Evolutionary conservation across 2,113 vertebrate genomes (phyloP).

Genomic region (Pantherophis guttatus): DNA sequence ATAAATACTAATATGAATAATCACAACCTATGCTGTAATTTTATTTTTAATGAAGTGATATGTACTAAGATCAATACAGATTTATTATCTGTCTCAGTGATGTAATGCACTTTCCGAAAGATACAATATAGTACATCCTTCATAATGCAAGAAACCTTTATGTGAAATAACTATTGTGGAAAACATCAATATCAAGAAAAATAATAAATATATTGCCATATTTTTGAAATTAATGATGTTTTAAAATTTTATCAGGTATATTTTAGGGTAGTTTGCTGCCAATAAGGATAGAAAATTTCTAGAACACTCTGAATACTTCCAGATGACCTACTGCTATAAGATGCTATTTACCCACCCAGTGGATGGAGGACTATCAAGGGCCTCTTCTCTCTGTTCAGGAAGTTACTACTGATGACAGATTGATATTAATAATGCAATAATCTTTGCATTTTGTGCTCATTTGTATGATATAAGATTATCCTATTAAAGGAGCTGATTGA

Average conservation of each 20-base stretch:
- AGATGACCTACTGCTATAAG: background rate
- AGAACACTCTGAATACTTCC: background rate
- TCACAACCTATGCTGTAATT: background rate
- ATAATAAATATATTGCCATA: background rate
- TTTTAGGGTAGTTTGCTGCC: background rate
- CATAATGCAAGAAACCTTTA: background rate
- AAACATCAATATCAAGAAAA: background rate
- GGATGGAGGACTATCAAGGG: background rate
- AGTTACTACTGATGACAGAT: background rate
- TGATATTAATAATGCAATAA: background rate
- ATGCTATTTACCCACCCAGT: background rate
- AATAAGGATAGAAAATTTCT: background rate
- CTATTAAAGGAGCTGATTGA: background rate
- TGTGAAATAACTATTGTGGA: background rate
- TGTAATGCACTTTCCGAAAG: background rate
- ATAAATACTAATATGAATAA: slow-evolving; percentile 10
- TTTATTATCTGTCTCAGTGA: background rate
- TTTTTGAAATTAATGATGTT: background rate
- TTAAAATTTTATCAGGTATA: background rate
- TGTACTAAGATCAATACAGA: background rate
- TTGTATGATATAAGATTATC: background rate
- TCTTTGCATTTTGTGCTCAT: background rate
- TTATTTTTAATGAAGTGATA: background rate
- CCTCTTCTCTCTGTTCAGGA: background rate
- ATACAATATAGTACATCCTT: background rate